Base-by-base conservation (phyloP, 2,113 vertebrate species). In the Gobius niger region DNA sequence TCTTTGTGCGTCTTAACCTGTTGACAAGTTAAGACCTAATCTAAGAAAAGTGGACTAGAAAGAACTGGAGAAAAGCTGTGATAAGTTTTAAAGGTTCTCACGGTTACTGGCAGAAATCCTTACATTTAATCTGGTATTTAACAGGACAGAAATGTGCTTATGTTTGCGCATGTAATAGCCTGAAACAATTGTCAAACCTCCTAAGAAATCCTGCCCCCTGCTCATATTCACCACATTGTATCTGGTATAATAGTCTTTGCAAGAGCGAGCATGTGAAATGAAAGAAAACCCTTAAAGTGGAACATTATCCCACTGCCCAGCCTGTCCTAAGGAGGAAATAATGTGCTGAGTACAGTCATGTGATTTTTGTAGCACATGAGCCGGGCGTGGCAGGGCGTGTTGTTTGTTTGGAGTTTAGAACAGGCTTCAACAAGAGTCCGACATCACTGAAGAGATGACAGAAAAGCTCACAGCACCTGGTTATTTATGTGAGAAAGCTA, bases 351-450 rank as follows among this genome's bases (percentile, higher is more conserved):
- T 7, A 46, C 46, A 42, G 44, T 53, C 49, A 49, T 44, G 11
- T 64, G 70, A 64, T 63, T 24, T 2, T 2, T 66, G 44, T 56
- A 19, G 16, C 24, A 24, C 50, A 63, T 10, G 59, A 61, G 47
- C 62, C 44, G 69, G 69, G 68, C 61, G 65, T 63, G 76, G 50
- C 18, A 15, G 53, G 67, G 61, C 49, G 60, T 52, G 47, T 24
- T 46, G 54, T 47, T 42, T 19, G 41, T 63, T 63, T 7, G n/a
- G 19, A 64, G 68, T 68, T 53, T 53, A 44, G 2, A n/a, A 53
- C 73, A 76, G 63, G 73, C 68, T 76, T 10, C 47, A 57, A 67
- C 69, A 67, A 19, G 67, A 74, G 63, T 44, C 54, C 49, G 40
- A n/a, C 51, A 68, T 44, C 3, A 0, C 54, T 15, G 2, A 59